Evolutionary conservation across 1,140 invertebrate genomes (phyloP).

Genomic region (Sitophilus oryzae): DNA sequence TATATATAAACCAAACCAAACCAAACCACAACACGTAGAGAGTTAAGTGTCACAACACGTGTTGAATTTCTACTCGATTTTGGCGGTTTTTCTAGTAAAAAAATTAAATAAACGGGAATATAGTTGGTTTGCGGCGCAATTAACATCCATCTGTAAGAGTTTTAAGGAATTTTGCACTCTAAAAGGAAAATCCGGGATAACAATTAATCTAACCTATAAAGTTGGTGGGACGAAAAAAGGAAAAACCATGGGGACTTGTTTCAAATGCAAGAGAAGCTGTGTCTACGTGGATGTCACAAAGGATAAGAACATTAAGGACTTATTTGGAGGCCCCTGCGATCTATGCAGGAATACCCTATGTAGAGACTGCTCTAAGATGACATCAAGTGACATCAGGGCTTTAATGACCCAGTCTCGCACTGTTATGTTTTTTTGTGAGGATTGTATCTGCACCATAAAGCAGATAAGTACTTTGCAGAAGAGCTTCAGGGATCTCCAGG

Average conservation of each 20-base stretch:
- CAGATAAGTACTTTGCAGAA: neutral
- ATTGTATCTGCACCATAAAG: neutral
- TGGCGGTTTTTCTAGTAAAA: too few relatives aligned
- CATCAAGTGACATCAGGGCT: neutral
- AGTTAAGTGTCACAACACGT: too few relatives aligned
- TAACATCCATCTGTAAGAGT: too few relatives aligned
- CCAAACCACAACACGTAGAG: too few relatives aligned
- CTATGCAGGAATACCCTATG: neutral
- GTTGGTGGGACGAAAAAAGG: too few relatives aligned
- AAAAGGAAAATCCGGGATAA: too few relatives aligned
- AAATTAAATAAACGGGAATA: too few relatives aligned
- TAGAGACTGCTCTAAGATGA: neutral
- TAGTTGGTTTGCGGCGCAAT: too few relatives aligned
- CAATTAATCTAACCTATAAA: too few relatives aligned
- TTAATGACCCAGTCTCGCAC: neutral
- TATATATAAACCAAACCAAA: too few relatives aligned
- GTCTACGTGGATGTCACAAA: neutral
- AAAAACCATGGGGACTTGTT: slow-evolving; percentile 1
- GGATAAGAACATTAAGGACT: neutral
- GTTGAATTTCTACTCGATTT: too few relatives aligned
- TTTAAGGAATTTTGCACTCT: too few relatives aligned
- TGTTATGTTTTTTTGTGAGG: neutral
- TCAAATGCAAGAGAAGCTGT: neutral
- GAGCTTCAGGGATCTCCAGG: neutral
- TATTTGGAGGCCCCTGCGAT: neutral